Conservation (phyloP, 2,797 vertebrate species). For the Falco peregrinus region DNA sequence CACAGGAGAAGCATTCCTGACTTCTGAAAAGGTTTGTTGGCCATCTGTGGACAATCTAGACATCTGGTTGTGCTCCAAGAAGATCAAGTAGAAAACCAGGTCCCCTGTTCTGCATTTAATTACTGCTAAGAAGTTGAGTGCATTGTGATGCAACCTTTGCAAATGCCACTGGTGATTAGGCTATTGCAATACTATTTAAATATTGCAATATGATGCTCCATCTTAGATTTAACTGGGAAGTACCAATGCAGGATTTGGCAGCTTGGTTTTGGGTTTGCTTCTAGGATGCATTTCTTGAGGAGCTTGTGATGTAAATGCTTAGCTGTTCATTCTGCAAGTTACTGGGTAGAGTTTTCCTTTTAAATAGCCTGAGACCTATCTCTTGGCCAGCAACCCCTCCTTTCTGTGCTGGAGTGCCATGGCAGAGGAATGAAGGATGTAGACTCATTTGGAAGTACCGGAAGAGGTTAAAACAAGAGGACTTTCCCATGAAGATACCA, state of each 20-base stretch:
- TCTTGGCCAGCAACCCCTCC: not conserved
- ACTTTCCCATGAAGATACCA: not conserved
- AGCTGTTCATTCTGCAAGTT: not conserved
- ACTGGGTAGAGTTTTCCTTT: not conserved
- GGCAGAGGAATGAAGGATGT: not conserved
- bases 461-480: not conserved
- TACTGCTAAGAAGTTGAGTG: not conserved
- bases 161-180: not conserved
- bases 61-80: not conserved
- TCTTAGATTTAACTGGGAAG: not conserved
- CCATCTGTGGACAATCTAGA: not conserved
- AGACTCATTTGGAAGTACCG: not conserved
- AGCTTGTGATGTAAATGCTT: not conserved
- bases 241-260: not conserved
- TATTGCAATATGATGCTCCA: not conserved
- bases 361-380: not conserved
- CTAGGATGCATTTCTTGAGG: not conserved
- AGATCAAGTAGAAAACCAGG: not conserved
- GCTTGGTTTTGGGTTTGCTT: not conserved
- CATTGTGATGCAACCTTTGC: not conserved
- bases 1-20: not conserved
- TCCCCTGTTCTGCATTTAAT: not conserved
- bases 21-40: not conserved
- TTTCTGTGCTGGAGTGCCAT: not conserved
- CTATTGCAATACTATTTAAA: not conserved